Evolutionary conservation across 2,888 invertebrate species (phyloP).

Genomic region (Phasia obesa): DNA sequence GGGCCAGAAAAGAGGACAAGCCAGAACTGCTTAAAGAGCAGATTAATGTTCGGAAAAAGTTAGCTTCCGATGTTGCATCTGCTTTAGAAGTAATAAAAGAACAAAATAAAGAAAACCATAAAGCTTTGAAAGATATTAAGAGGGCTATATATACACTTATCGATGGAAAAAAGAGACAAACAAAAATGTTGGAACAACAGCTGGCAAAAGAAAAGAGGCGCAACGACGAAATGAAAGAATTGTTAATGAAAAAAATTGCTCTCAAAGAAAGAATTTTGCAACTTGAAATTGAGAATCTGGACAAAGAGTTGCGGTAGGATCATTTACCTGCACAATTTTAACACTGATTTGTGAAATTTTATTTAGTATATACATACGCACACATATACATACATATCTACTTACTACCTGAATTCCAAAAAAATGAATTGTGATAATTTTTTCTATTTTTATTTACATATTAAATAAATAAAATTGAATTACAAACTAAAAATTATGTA

Average conservation of each 20-base stretch:
- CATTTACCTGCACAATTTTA: background rate
- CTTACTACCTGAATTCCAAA: conserved; percentile 14
- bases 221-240: background rate
- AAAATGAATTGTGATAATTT: conserved; percentile 15
- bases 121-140: background rate
- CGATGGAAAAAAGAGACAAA: background rate
- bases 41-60: no score
- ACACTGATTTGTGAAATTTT: conserved; percentile 1
- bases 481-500: conserved; percentile 22
- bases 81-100: background rate
- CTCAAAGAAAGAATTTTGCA: conserved; percentile 15
- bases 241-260: conserved; percentile 6
- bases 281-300: conserved; percentile 7
- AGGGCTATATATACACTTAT: no score
- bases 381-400: no score
- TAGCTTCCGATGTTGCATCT: no score
- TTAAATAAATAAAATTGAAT: conserved; percentile 1
- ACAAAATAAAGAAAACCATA: background rate
- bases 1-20: no score
- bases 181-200: background rate
- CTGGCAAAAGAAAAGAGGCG: background rate
- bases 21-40: no score
- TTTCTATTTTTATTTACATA: conserved; percentile 20
- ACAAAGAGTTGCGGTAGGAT: conserved; percentile 1
- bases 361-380: conserved; percentile 1